phyloP scores from a whole-genome alignment of 1,140 invertebrate genomes.

The Drosophila pectinifera region DNA sequence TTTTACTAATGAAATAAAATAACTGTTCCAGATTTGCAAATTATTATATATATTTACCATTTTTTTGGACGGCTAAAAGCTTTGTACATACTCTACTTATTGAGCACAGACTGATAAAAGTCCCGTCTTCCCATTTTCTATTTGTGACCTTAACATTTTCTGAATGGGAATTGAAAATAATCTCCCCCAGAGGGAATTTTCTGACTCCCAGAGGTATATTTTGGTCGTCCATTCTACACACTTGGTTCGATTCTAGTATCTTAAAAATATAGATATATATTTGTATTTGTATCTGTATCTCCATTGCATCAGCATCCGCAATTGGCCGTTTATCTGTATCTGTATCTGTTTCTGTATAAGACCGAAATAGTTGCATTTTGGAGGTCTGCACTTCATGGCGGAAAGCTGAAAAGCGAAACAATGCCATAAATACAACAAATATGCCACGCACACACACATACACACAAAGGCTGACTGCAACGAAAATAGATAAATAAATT shows the following conservation, averaged over 20 bases:
- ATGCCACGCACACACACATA: slow-evolving; percentile 5
- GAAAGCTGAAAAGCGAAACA: slow-evolving; percentile 48
- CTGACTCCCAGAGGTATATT: not conserved
- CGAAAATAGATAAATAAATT: slow-evolving; percentile 59
- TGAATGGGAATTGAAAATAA: not conserved
- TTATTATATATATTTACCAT: too few species aligned
- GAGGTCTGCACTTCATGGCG: slow-evolving; percentile 62
- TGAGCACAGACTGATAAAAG: too few species aligned
- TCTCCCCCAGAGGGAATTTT: not conserved
- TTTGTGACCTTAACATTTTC: slow-evolving; percentile 1
- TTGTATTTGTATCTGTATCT: not conserved
- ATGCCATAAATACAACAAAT: slow-evolving; percentile 56
- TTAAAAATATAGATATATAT: not conserved
- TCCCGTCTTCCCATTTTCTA: not conserved
- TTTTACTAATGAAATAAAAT: too few species aligned
- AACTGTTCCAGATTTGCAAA: too few species aligned
- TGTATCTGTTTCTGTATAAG: slow-evolving; percentile 52
- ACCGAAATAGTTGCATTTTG: slow-evolving; percentile 74
- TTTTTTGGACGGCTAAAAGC: too few species aligned
- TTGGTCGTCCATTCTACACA: not conserved
- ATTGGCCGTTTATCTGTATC: slow-evolving; percentile 13
- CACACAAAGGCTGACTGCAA: slow-evolving; percentile 16
- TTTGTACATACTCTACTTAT: too few species aligned
- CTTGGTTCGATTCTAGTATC: slow-evolving; percentile 5
- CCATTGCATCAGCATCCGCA: slow-evolving; percentile 11